Base-by-base conservation (phyloP, 2,113 vertebrate genomes). In the Gambusia holbrooki region DNA sequence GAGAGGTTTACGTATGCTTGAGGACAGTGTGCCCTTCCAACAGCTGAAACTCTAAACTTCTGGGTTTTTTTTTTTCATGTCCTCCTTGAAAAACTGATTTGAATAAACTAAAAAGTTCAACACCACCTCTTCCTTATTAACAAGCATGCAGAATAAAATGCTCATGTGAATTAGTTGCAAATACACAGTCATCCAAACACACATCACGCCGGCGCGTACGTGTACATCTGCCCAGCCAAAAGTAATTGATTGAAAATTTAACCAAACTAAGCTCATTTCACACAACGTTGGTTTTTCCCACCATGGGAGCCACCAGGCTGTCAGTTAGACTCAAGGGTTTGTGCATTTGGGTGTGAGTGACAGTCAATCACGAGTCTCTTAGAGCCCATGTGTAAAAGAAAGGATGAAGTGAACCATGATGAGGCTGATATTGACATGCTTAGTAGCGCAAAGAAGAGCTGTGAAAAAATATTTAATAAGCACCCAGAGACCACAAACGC, bases 251-350 rank as follows among this genome's bases (percentile, higher is more conserved):
- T 84, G 69, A 75, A 87, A 80, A 83, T 89, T 85, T 90, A 65
- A 85, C 66, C 66, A 87, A 90, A 89, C 77, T 76, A 77, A 87
- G 66, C 73, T 92, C 62, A 92, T 92, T 93, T 91, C 84, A 93
- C 87, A 92, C 68, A 81, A 80, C 74, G 69, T 65, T 86, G 90
- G 83, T 76, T 71, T 87, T 40, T 62, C 64, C 69, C 76, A 75
- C 80, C 27, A 61, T 30, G 45, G 79, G 72, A 77, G 68, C 81
- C 51, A 80, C 70, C 61, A 62, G 67, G 48, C 84, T 93, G 88
- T 90, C 91, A 92, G 48, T 92, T 87, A 88, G 65, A 33, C 71
- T 40, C 17, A 75, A 48, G 42, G 28, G 32, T 74, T 67, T 81
- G 74, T 88, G 81, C 74, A n/a, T 83, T 48, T 77, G 62, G 81